Percentiles rank a stretch among this genome's conserved stretches.
Evolutionary conservation across 1,140 invertebrate species (phyloP).

Genomic region (Melanaphis sacchari): DNA sequence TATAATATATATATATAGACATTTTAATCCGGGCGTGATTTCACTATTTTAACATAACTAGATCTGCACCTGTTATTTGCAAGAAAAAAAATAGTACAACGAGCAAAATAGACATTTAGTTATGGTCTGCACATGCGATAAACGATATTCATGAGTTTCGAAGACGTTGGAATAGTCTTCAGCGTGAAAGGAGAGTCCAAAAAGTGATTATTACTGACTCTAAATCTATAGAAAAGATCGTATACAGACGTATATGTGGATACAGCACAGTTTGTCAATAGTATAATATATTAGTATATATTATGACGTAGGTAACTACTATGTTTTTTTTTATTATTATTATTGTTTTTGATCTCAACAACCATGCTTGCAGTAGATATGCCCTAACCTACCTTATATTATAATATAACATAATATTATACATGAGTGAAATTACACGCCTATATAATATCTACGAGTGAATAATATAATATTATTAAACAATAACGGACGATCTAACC

Average conservation of each 20-base stretch:
- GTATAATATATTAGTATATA: no score
- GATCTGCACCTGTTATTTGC: neutral
- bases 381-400: neutral
- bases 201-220: neutral
- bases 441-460: neutral
- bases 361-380: neutral
- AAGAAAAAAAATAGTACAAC: neutral
- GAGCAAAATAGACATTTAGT: neutral
- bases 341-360: neutral
- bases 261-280: neutral
- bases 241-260: neutral
- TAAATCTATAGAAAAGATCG: neutral
- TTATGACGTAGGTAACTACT: neutral
- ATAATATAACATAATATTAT: neutral
- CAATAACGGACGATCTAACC: neutral
- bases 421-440: neutral
- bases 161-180: neutral
- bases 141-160: neutral
- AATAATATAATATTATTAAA: constrained; percentile 9
- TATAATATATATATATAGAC: neutral
- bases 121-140: neutral
- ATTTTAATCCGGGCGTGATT: neutral
- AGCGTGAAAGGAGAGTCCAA: neutral
- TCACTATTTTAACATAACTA: neutral
- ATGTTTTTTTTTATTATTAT: neutral